These are phyloP conservation scores for Maniola jurtina DNA, from an alignment of 1,140 invertebrate species.

Conservation along the genomic window DNA sequence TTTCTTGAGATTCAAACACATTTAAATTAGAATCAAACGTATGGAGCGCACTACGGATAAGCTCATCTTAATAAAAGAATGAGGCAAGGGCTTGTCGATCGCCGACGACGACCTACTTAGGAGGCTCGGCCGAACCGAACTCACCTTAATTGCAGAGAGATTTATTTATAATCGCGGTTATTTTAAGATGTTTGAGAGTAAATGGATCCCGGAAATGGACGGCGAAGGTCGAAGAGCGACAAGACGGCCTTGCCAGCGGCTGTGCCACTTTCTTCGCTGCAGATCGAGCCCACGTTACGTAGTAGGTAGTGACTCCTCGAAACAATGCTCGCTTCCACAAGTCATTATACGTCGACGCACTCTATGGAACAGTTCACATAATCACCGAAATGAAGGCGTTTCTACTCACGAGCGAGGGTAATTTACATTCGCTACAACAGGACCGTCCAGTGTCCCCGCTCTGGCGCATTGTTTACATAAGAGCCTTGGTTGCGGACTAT, in stretches of 20 bases:
- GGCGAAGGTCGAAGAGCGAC: constrained; percentile 56
- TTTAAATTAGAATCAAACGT: too few species aligned
- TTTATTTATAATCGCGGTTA: constrained; percentile 27
- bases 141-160: constrained; percentile 21
- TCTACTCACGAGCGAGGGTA: constrained; percentile 52
- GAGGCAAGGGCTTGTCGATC: constrained; percentile 22
- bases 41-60: too few species aligned
- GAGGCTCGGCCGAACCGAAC: constrained; percentile 6
- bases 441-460: constrained; percentile 35
- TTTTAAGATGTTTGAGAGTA: constrained; percentile 26
- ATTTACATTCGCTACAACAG: constrained; percentile 53
- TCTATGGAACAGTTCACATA: constrained; percentile 64
- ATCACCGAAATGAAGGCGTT: constrained; percentile 58
- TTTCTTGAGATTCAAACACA: too few species aligned
- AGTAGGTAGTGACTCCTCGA: constrained; percentile 31
- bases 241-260: constrained; percentile 63
- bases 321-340: constrained; percentile 55
- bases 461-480: constrained; percentile 59
- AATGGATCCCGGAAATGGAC: constrained; percentile 49
- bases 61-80: too few species aligned
- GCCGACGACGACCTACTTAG: constrained; percentile 21
- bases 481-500: constrained; percentile 62
- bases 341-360: constrained; percentile 42
- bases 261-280: constrained; percentile 64
- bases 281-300: constrained; percentile 52